These are phyloP conservation scores for Dissostichus mawsoni DNA, from an alignment of 2,113 vertebrate species.

Conservation along the genomic window DNA sequence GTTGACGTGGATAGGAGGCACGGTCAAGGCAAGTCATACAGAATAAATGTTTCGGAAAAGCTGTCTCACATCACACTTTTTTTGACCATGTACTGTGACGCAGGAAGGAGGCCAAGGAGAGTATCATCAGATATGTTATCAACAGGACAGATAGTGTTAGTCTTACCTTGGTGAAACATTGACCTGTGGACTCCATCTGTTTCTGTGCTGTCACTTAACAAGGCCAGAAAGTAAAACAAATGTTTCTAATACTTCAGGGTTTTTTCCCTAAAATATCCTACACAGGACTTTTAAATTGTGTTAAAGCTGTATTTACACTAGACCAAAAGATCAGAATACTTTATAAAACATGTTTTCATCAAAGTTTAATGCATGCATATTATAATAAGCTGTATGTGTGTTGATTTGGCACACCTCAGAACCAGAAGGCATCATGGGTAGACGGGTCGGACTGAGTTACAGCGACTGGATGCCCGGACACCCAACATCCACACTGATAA, in stretches of 20 bases:
- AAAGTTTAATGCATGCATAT: not conserved
- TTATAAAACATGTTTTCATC: too few species aligned
- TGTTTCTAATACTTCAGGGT: not conserved
- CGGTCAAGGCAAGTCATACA: slow-evolving; percentile 65
- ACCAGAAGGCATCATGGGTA: slow-evolving; percentile 72
- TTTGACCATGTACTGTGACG: slow-evolving; percentile 12
- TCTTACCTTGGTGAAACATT: slow-evolving; percentile 64
- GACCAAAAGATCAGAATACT: too few species aligned
- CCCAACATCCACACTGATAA: slow-evolving; percentile 63
- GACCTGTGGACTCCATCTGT: slow-evolving; percentile 51
- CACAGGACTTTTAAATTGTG: not conserved
- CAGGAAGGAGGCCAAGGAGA: slow-evolving; percentile 60
- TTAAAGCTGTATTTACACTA: not conserved
- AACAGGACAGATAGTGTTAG: slow-evolving; percentile 60
- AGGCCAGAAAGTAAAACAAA: not conserved
- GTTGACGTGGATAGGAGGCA: slow-evolving; percentile 80
- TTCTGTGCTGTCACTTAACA: not conserved
- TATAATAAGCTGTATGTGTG: not conserved
- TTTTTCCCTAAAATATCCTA: not conserved
- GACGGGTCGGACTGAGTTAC: slow-evolving; percentile 78
- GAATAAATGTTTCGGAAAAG: not conserved
- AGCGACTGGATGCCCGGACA: slow-evolving; percentile 81
- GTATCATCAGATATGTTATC: slow-evolving; percentile 71
- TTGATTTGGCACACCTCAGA: slow-evolving; percentile 57
- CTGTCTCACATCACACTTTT: not conserved